Evolutionary conservation across 2,888 invertebrate genomes (phyloP), one percentile per base, ranked within the genome.

Genomic region (Ochropleura plecta): DNA sequence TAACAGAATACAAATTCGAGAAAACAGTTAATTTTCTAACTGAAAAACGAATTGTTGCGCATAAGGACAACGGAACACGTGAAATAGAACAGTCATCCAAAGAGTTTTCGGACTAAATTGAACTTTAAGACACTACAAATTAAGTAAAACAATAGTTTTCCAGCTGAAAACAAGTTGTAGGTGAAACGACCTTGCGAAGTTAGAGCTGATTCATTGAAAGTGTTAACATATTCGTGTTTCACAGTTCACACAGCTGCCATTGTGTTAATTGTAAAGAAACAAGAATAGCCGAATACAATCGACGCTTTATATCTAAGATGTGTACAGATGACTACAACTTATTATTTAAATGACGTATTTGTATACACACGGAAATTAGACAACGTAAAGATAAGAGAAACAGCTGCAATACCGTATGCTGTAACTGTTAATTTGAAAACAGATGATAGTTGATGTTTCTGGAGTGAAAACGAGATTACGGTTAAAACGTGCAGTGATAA

Each of bases 211-310:
- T 91, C 92, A 92, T 91, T 91, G 91, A 90, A 88, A 88, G 85
- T 86, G 89, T 87, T 90, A 89, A 88, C 87, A 88, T 92, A 86
- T 89, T 90, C 86, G 78, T 88, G 87, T 90, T 92, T 93, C 90
- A 20, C 53, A 78, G 78, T 74, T 79, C 79, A 87, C 92, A 91
- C 90, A 88, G 87, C 77, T 70, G 79, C 89, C 84, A 91, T 93
- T 93, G 92, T 93, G 86, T 83, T 91, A 91, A 90, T 92, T 91
- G 89, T 85, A 86, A 90, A 88, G 86, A 87, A 88, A 88, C 86
- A 78, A 85, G 89, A 88, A 88, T 88, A 79, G 84, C 82, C 76
- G 82, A 86, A 83, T 83, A 88, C 86, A 88, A 90, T 86, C 81
- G 79, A 66, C 69, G 83, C 87, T 86, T 84, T 86, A 85, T 83